Base-by-base conservation (phyloP, 2,888 invertebrate species). In the Heliconius hortense region DNA sequence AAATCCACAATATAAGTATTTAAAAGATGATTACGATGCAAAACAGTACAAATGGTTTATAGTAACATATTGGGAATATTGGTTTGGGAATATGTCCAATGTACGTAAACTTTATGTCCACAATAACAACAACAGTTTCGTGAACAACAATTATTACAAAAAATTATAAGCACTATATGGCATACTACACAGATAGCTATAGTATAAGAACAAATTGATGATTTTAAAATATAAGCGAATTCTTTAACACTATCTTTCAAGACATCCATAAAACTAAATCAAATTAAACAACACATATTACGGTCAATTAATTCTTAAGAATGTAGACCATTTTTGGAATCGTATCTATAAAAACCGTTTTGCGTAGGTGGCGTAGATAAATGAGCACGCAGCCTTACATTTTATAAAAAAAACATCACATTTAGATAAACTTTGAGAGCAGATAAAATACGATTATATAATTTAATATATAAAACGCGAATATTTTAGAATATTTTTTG, bases 281-380 rank as follows among this genome's bases (percentile, higher is more conserved):
- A 53, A 59, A 66, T 67, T 35, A 70, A 64, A 76, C 79, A 81
- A 80, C 73, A 76, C 78, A 76, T 77, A 80, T 80, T 82, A 80
- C 82, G 81, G 81, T 80, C 78, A 79, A 72, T 75, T 78, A 60
- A 71, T 18, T 82, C 82, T 82, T 85, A 83, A 82, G 83, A 78
- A 74, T 66, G 64, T 68, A 62, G 68, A 75, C 76, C 77, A 77
- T 77, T 74, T 77, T 77, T 48, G 77, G 78, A 73, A 70, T 48
- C 28, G 56, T 62, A 77, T 72, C 74, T 59, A 62, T 73, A 59
- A 62, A 63, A 71, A 69, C 21, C 31, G 83, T 84, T 84, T 82
- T 83, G 86, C 87, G 90, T 90, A 85, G 89, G 88, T 62, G 72
- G 59, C 39, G 39, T 24, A 39, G 39, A 39, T 39, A 15, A 39